Base-by-base conservation (phyloP, 2,113 vertebrate genomes). In the Brachirus orientalis region DNA sequence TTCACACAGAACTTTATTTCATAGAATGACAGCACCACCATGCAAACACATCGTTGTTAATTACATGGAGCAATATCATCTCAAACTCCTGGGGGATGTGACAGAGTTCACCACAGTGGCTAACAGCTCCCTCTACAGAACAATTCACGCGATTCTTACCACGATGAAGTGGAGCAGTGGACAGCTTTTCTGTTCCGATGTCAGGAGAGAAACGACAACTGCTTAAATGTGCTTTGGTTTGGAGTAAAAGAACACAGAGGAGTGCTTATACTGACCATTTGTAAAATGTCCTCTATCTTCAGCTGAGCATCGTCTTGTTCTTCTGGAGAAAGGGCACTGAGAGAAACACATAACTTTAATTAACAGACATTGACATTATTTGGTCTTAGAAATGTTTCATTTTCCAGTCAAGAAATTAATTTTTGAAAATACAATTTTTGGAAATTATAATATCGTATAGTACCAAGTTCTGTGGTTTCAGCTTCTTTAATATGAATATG, bases 261-360 rank as follows among this genome's bases (percentile, higher is more conserved):
- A 28, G 28, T 28, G 3, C 28, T 14, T 10, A 18, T 77, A 93
- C 95, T 95, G 76, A 98, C 97, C 94, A 95, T 92, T 64, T 96
- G 95, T 69, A 95, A 85, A 4, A 99, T 94, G 69, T 96, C 96
- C 68, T 97, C 96, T 60, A 98, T 94, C 89, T 93, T 96, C 55
- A 98, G 88, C 72, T 97, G 96, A 14, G 91, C 85, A 65, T 98
- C 96, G 61, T 98, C 97, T 69, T 95, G 95, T 79, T 99, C 97
- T 59, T 98, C 97, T 82, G 95, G 96, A 82, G 95, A 96, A 90
- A 99, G 94, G 36, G 93, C 95, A 86, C 97, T 99, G 84, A 13
- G 28, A 3, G 35, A n/a, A n/a, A n/a, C n/a, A n/a, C n/a, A n/a
- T n/a, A n/a, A n/a, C n/a, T n/a, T n/a, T n/a, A n/a, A n/a, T n/a